phyloP scores from a whole-genome alignment of 1,140 invertebrate species.

The Tetranychus urticae region DNA sequence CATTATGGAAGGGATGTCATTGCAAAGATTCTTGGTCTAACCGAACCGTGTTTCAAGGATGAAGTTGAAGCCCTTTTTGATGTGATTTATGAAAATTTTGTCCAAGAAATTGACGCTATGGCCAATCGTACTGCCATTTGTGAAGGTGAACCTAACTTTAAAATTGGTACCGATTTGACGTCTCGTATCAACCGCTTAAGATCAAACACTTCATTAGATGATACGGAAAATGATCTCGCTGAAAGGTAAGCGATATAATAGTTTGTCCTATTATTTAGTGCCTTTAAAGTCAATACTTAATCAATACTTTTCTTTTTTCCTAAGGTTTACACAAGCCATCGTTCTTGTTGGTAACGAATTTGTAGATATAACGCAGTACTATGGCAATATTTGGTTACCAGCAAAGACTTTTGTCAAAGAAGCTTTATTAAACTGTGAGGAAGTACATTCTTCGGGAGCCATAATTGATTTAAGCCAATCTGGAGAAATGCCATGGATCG shows the following conservation, averaged over 20 bases:
- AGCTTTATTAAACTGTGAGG: conserved; percentile 36
- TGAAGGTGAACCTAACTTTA: conserved; percentile 27
- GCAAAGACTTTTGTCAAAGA: conserved; percentile 44
- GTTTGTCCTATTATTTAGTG: no score
- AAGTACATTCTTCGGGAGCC: conserved; percentile 39
- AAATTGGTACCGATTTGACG: conserved; percentile 50
- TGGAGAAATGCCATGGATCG: conserved; percentile 52
- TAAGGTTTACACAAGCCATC: conserved; percentile 38
- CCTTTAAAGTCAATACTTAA: no score
- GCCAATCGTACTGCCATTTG: conserved; percentile 49
- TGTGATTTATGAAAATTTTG: conserved; percentile 64
- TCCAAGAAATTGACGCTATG: conserved; percentile 84
- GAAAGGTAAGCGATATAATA: neutral
- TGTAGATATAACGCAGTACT: conserved; percentile 38
- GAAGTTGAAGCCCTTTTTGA: conserved; percentile 37
- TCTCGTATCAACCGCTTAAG: conserved; percentile 51
- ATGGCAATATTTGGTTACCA: conserved; percentile 51
- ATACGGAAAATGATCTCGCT: conserved; percentile 13
- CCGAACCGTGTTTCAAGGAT: conserved; percentile 6
- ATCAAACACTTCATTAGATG: conserved; percentile 55
- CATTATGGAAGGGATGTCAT: conserved; percentile 70
- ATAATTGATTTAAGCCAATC: conserved; percentile 37
- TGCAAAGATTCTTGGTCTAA: conserved; percentile 17
- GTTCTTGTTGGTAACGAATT: conserved; percentile 57
- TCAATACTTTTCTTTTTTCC: neutral